These are phyloP conservation scores for Scyliorhinus canicula DNA, from an alignment of 2,797 vertebrate genomes.

Conservation along the genomic window DNA sequence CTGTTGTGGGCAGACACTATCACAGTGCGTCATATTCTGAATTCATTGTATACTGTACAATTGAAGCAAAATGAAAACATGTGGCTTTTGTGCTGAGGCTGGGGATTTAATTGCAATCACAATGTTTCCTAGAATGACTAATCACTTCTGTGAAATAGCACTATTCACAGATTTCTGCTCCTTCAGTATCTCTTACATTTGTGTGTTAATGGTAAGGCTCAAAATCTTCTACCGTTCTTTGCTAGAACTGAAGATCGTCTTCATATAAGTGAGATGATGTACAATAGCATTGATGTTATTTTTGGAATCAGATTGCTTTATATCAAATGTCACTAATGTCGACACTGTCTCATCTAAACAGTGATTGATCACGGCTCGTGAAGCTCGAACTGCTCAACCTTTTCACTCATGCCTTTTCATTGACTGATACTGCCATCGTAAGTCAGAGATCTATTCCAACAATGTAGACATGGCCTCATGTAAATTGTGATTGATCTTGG, in stretches of 20 bases:
- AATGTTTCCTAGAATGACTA: not conserved
- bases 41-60: not conserved
- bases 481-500: not conserved
- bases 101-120: not conserved
- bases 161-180: not conserved
- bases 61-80: not conserved
- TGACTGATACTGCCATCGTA: not conserved
- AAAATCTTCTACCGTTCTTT: not conserved
- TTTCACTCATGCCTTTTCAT: not conserved
- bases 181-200: not conserved
- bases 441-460: not conserved
- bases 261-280: not conserved
- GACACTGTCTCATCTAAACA: not conserved
- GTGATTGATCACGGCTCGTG: not conserved
- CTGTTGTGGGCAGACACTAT: not conserved
- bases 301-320: slow-evolving; percentile 14
- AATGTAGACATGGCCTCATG: not conserved
- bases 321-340: not conserved
- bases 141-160: not conserved
- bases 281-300: not conserved
- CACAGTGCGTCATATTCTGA: not conserved
- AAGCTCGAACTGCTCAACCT: slow-evolving; percentile 21
- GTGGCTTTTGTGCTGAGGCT: not conserved
- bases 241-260: not conserved
- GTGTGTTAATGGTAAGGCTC: not conserved